Evolutionary conservation across 2,888 invertebrate genomes (phyloP).

Genomic region (Hoplodrina blanda): DNA sequence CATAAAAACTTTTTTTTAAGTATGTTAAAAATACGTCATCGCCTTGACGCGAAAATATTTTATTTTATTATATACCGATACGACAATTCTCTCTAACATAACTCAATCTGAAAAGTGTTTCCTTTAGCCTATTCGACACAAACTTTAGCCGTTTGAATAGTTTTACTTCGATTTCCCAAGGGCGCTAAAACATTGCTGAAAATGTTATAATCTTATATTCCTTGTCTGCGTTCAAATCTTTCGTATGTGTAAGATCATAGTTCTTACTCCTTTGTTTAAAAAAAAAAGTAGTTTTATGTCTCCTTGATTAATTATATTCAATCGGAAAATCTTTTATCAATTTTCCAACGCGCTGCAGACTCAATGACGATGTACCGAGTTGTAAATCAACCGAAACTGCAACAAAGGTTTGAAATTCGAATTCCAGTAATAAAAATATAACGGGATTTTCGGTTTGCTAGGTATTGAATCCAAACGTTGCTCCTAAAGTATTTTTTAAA

Average conservation of each 20-base stretch:
- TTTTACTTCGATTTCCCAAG: constrained; percentile 56
- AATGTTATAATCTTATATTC: constrained; percentile 28
- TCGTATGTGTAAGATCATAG: constrained; percentile 7
- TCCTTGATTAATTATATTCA: background rate
- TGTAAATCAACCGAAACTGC: background rate
- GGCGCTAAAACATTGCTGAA: constrained; percentile 25
- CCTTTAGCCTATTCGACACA: constrained; percentile 1
- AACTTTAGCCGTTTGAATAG: constrained; percentile 36
- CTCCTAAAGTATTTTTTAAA: too few species aligned
- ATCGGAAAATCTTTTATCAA: background rate
- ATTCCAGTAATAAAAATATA: too few species aligned
- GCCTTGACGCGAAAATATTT: background rate
- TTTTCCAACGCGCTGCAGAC: background rate
- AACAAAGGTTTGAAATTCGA: background rate
- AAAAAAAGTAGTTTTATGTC: too few species aligned
- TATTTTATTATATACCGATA: background rate
- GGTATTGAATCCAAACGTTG: too few species aligned
- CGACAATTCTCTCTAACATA: background rate
- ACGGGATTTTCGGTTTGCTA: too few species aligned
- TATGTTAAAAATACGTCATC: background rate
- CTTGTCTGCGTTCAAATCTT: constrained; percentile 7
- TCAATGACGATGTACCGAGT: background rate
- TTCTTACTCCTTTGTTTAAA: background rate
- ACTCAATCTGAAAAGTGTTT: constrained; percentile 20
- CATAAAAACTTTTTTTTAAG: too few species aligned